Evolutionary conservation across 1,140 invertebrate genomes (phyloP).

Genomic region (Lasaia peninsularis): DNA sequence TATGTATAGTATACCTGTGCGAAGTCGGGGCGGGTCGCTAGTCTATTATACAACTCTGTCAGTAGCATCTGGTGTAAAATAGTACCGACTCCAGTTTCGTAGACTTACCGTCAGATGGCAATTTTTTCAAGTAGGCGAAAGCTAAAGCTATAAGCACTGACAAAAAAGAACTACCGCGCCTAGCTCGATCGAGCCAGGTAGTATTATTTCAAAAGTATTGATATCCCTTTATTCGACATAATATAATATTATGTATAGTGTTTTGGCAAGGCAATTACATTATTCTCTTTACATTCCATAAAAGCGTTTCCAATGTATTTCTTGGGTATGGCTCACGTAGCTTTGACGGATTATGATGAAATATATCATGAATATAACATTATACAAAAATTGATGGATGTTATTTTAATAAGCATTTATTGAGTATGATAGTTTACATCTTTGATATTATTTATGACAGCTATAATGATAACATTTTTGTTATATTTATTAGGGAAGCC

Average conservation of each 20-base stretch:
- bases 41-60: no score
- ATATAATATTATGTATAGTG: background rate
- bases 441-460: background rate
- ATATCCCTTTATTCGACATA: background rate
- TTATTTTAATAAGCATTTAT: constrained; percentile 29
- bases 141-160: no score
- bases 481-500: no score
- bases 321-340: constrained; percentile 32
- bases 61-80: no score
- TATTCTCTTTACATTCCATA: constrained; percentile 7
- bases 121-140: no score
- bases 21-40: no score
- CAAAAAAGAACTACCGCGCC: no score
- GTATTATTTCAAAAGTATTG: background rate
- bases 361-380: constrained; percentile 38
- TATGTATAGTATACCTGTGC: no score
- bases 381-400: constrained; percentile 52
- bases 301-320: constrained; percentile 18
- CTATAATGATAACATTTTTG: no score
- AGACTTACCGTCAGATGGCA: no score
- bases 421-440: background rate
- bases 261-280: constrained; percentile 5
- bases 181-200: no score
- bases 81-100: no score
- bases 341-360: constrained; percentile 58